phyloP scores from a whole-genome alignment of 1,140 invertebrate species.

The Pachypeltis micranthus region DNA sequence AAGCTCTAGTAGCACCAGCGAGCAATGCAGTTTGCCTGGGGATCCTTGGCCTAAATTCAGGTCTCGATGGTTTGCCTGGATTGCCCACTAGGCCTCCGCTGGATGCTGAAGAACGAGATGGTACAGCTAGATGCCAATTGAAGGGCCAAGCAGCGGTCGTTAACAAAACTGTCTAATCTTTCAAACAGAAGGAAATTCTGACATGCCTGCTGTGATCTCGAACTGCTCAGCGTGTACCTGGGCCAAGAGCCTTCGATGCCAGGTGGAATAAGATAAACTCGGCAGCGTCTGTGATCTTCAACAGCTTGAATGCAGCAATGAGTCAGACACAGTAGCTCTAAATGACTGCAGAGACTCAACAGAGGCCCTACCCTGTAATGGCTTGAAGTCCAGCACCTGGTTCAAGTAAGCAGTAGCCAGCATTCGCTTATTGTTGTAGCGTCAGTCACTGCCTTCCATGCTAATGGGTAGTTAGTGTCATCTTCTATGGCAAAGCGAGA shows the following conservation, averaged over 20 bases:
- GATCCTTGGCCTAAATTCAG: too few relatives aligned
- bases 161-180: not conserved
- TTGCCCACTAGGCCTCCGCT: too few relatives aligned
- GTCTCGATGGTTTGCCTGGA: too few relatives aligned
- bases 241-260: not conserved
- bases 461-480: not conserved
- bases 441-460: slow-evolving; percentile 2
- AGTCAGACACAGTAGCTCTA: not conserved
- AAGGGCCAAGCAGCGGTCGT: not conserved
- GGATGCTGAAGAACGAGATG: too few relatives aligned
- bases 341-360: not conserved
- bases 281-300: not conserved
- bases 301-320: slow-evolving; percentile 1
- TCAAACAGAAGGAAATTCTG: not conserved
- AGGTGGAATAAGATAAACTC: slow-evolving; percentile 9
- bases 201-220: not conserved
- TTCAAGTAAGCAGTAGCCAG: slow-evolving; percentile 1
- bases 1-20: too few relatives aligned
- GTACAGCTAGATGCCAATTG: too few relatives aligned
- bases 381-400: not conserved
- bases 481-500: not conserved
- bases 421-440: slow-evolving; percentile 8
- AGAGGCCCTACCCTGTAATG: not conserved
- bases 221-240: not conserved
- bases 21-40: too few relatives aligned